Percentiles rank a stretch among this genome's conserved stretches.
phyloP scores from a whole-genome alignment of 2,797 vertebrate species.

The Clarias platycephalus region DNA sequence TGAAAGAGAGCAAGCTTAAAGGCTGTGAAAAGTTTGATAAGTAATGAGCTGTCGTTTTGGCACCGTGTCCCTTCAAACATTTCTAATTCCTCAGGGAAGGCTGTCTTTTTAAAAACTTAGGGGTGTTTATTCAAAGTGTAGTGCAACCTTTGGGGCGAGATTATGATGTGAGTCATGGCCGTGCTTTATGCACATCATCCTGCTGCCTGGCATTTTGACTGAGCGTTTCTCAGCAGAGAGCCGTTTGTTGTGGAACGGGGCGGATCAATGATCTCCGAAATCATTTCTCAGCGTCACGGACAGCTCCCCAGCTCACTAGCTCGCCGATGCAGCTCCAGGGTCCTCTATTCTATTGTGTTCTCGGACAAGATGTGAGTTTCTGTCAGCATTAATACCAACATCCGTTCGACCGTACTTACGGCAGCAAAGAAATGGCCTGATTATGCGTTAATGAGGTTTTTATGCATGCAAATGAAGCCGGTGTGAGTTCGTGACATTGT shows the following conservation, averaged over 20 bases:
- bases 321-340: slow-evolving; percentile 21
- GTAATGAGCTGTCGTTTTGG: not conserved
- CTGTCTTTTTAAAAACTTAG: not conserved
- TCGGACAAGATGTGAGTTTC: slow-evolving; percentile 12
- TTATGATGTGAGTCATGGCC: slow-evolving; percentile 29
- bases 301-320: slow-evolving; percentile 20
- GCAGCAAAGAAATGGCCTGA: not conserved
- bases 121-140: slow-evolving; percentile 4
- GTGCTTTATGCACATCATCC: slow-evolving; percentile 1
- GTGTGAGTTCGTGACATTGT: not conserved
- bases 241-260: slow-evolving; percentile 13
- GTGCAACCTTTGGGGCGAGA: slow-evolving; percentile 18
- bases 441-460: slow-evolving; percentile 2
- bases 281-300: slow-evolving; percentile 15
- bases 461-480: not conserved
- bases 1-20: not conserved
- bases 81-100: not conserved
- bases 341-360: slow-evolving; percentile 7
- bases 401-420: not conserved
- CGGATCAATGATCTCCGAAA: slow-evolving; percentile 37
- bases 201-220: slow-evolving; percentile 26
- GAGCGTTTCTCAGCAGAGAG: slow-evolving; percentile 36
- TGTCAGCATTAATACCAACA: not conserved
- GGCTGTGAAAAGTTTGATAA: not conserved
- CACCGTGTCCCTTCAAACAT: not conserved